Base-by-base conservation (phyloP, 30 jellyfish, hydroid and myxozoan genomes). In the Sanderia malayensis region DNA sequence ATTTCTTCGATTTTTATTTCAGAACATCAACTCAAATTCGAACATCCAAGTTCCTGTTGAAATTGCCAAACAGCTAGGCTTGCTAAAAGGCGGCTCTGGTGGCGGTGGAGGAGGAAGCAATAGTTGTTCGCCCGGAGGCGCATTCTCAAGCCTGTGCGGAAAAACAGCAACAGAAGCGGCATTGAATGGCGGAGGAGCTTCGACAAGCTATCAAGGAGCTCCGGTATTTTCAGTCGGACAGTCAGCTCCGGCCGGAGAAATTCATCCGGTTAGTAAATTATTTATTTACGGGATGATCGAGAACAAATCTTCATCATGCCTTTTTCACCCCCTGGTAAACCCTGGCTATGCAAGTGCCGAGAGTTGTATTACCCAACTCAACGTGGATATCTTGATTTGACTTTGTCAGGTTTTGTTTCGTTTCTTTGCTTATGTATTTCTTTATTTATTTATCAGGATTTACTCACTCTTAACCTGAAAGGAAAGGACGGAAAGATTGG, bases 401-500 rank as follows among this genome's bases (percentile, higher is more conserved):
- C n/a, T n/a, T n/a, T n/a, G n/a, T n/a, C n/a, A n/a, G n/a, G n/a
- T n/a, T n/a, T n/a, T n/a, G n/a, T n/a, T n/a, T n/a, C n/a, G n/a
- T n/a, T n/a, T n/a, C n/a, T n/a, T n/a, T n/a, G n/a, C n/a, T n/a
- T n/a, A n/a, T n/a, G n/a, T n/a, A n/a, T 37, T 37, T 37, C 52
- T 13, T 37, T 13, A 4, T 37, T 37, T 37, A 37, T 37, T 37
- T 37, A 37, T 4, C 22, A 92, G 98, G 99, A 93, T 41, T 45
- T 86, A 57, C 77, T 93, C 61, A 93, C 99, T 10, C 76, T 93
- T 73, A 93, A 93, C 62, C 80, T 93, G 78, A 93, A 93, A 86
- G 99, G 99, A 23, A 93, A 93, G 72, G 99, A 93, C 70, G 99
- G 99, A 13, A 86, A 81, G 79, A 67, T 67, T 58, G 99, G 99